These are phyloP conservation scores for Pseudochromis fuscus DNA, from an alignment of 2,797 vertebrate genomes.

Conservation along the genomic window DNA sequence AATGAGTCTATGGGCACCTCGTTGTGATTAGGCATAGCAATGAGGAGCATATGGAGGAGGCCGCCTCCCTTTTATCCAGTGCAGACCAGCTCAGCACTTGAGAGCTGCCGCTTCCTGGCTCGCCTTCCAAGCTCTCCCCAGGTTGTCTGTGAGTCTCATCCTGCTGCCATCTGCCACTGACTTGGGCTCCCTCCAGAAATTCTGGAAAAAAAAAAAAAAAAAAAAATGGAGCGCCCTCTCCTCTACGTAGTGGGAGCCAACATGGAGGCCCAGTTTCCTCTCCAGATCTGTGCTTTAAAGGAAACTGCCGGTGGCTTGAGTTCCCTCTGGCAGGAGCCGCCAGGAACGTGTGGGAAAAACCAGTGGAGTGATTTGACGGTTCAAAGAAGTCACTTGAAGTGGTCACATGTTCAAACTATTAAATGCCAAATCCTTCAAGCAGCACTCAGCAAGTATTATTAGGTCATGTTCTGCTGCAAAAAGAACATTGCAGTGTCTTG, in stretches of 20 bases:
- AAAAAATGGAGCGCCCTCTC: conserved; percentile 56
- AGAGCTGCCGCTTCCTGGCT: conserved; percentile 80
- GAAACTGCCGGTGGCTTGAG: conserved; percentile 40
- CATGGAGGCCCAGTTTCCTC: conserved; percentile 68
- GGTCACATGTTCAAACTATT: conserved; percentile 30
- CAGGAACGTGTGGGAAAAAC: conserved; percentile 27
- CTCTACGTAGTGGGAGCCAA: conserved; percentile 61
- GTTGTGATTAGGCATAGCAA: conserved; percentile 70
- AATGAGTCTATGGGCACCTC: conserved; percentile 59
- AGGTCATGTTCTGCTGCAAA: conserved; percentile 24
- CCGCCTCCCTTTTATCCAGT: conserved; percentile 76
- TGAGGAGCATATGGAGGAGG: conserved; percentile 79
- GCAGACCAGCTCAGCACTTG: conserved; percentile 80
- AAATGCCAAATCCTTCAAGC: conserved; percentile 21
- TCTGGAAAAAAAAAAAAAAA: conserved; percentile 21
- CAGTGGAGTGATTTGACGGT: conserved; percentile 12
- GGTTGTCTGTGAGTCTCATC: conserved; percentile 82
- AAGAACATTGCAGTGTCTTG: background rate
- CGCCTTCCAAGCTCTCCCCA: conserved; percentile 79
- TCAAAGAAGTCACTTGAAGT: conserved; percentile 39
- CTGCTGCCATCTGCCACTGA: conserved; percentile 84
- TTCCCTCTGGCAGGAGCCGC: conserved; percentile 19
- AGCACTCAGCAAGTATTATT: conserved; percentile 8
- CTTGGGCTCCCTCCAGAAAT: conserved; percentile 83
- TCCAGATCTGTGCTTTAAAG: conserved; percentile 63